phyloP scores from a whole-genome alignment of 92 coral and sea anemone species.

The Porites evermanni region DNA sequence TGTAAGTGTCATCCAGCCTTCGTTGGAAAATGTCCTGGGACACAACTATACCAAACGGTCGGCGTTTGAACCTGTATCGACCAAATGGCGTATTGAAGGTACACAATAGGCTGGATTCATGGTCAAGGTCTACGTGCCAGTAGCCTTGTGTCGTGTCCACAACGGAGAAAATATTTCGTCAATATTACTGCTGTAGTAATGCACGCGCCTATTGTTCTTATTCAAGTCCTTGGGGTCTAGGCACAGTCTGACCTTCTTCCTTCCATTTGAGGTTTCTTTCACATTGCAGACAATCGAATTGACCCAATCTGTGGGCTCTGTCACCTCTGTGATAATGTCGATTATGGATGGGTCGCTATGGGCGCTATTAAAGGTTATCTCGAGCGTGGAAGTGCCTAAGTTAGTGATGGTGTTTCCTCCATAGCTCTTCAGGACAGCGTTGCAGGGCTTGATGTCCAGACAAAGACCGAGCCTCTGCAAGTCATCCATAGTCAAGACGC shows the following conservation, averaged over 20 bases:
- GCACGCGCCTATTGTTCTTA: slow-evolving; percentile 66
- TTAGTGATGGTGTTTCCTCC: slow-evolving; percentile 53
- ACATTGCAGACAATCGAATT: slow-evolving; percentile 51
- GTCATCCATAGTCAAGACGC: slow-evolving; percentile 57
- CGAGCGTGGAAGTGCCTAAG: slow-evolving; percentile 55
- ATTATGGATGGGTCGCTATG: slow-evolving; percentile 71
- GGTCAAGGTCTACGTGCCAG: slow-evolving; percentile 75
- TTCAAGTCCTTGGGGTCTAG: slow-evolving; percentile 55
- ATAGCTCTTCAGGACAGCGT: slow-evolving; percentile 46
- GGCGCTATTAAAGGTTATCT: slow-evolving; percentile 52
- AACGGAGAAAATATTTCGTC: slow-evolving; percentile 76
- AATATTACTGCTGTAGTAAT: slow-evolving; percentile 66
- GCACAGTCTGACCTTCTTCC: slow-evolving; percentile 39
- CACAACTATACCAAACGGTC: slow-evolving; percentile 65
- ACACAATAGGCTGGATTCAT: slow-evolving; percentile 73
- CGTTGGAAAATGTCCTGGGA: slow-evolving; percentile 54
- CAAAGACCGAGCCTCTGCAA: slow-evolving; percentile 43
- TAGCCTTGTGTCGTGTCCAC: slow-evolving; percentile 63
- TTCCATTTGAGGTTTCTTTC: slow-evolving; percentile 26
- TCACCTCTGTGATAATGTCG: slow-evolving; percentile 55
- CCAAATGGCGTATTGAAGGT: slow-evolving; percentile 61
- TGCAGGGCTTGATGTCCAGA: slow-evolving; percentile 49
- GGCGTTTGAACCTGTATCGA: slow-evolving; percentile 54
- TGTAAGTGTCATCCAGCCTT: slow-evolving; percentile 64
- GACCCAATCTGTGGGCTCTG: slow-evolving; percentile 58